Evolutionary conservation across 2,888 invertebrate species (phyloP).

Genomic region (Limnephilus rhombicus): DNA sequence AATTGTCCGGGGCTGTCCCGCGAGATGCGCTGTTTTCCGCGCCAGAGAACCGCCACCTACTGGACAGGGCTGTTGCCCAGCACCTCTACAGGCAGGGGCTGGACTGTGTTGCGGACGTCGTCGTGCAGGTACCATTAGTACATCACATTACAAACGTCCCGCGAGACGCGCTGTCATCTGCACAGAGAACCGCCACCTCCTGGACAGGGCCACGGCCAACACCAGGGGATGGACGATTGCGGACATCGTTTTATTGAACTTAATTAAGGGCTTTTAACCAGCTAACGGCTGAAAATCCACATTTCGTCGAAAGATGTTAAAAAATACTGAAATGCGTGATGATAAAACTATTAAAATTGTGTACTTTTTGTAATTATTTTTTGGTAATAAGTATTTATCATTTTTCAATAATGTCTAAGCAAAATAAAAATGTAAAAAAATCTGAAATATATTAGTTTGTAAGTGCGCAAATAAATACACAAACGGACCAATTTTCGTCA

Average conservation of each 20-base stretch:
- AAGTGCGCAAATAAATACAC: no score
- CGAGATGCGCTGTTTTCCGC: constrained; percentile 88
- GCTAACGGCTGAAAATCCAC: no score
- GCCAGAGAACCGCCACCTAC: constrained; percentile 77
- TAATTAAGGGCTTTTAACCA: no score
- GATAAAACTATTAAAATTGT: no score
- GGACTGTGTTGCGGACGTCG: constrained; percentile 92
- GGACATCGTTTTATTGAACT: constrained; percentile 77
- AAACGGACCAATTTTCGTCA: no score
- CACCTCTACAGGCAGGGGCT: constrained; percentile 97
- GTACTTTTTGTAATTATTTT: no score
- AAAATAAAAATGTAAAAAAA: no score
- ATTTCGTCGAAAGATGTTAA: no score
- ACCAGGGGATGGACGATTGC: constrained; percentile 97
- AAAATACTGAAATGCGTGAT: no score
- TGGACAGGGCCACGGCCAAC: constrained; percentile 92
- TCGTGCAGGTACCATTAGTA: constrained; percentile 69
- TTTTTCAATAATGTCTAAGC: no score
- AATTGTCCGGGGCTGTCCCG: constrained; percentile 92
- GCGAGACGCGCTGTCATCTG: constrained; percentile 87
- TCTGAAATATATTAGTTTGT: no score
- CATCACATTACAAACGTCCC: constrained; percentile 75
- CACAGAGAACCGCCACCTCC: constrained; percentile 77
- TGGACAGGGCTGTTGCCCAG: constrained; percentile 90
- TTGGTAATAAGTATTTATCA: no score